Conservation (phyloP, 2,113 vertebrate genomes). For the Eira barbara region DNA sequence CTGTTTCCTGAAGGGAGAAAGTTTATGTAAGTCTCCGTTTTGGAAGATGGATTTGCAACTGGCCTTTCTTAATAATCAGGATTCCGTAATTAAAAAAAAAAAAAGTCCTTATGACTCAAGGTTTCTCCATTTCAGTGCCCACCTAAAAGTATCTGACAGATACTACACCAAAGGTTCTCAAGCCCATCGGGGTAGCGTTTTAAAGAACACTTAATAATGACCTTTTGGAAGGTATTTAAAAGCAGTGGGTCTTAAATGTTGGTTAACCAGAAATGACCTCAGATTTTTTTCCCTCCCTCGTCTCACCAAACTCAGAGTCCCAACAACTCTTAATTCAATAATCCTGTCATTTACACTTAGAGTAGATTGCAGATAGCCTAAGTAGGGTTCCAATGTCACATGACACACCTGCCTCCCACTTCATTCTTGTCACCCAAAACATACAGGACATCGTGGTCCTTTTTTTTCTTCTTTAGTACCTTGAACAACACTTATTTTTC, state of each 20-base stretch:
- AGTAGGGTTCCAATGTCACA: not conserved
- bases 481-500: not conserved
- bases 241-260: not conserved
- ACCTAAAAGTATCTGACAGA: not conserved
- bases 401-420: not conserved
- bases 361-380: not conserved
- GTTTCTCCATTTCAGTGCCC: not conserved
- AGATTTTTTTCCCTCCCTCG: not conserved
- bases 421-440: not conserved
- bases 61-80: not conserved
- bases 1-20: conserved; percentile 88
- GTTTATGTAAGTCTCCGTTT: not conserved
- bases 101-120: not conserved
- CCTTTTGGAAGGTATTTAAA: not conserved
- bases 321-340: not conserved
- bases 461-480: not conserved
- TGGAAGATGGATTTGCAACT: not conserved
- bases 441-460: not conserved
- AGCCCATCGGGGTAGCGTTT: not conserved
- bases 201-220: not conserved
- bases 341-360: not conserved
- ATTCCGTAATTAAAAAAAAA: not conserved
- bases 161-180: not conserved
- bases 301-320: not conserved
- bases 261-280: not conserved